Evolutionary conservation across 2,888 invertebrate genomes (phyloP), one percentile per base, ranked within the genome.

Genomic region (Polyommatus iphigenia): DNA sequence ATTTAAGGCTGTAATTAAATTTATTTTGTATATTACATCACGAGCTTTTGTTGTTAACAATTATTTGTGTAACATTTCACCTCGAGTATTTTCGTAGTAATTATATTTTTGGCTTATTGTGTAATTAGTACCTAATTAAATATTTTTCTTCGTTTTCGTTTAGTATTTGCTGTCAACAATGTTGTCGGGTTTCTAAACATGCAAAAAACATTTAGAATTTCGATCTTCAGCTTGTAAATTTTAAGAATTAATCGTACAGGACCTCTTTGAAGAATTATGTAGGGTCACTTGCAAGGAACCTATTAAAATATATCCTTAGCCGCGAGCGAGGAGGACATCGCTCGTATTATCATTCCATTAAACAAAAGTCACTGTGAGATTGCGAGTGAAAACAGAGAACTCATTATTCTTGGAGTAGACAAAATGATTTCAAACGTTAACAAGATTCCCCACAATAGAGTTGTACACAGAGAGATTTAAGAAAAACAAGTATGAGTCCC

Each of bases 261-360:
- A 18, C 15, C 24, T 29, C 67, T 67, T 32, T 67, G 67, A 67
- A 32, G 67, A 24, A 62, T 67, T 67, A 29, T 67, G 32, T 67
- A 29, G 29, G 67, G 67, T 67, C 29, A 67, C 29, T 32, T 67
- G 32, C 67, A 18, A 67, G 4, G 67, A 67, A 18, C 67, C 15
- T 18, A 32, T 67, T 67, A 67, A 92, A 91, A 90, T 91, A 91
- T 89, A 91, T 91, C 88, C 88, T 87, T 89, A 86, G 86, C 86
- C 87, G 84, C 88, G 88, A 91, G 93, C 92, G 92, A 91, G 92
- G 92, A 90, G 89, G 90, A 88, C 86, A 92, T 89, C 91, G 91
- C 91, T 92, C 87, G 90, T 93, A 93, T 94, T 94, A 93, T 94
- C 91, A 93, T 94, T 94, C 92, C 93, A 94, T 94, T 94, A 93